These are phyloP conservation scores for Brachyopa scutellaris DNA, from an alignment of 2,888 invertebrate genomes.

Conservation along the genomic window DNA sequence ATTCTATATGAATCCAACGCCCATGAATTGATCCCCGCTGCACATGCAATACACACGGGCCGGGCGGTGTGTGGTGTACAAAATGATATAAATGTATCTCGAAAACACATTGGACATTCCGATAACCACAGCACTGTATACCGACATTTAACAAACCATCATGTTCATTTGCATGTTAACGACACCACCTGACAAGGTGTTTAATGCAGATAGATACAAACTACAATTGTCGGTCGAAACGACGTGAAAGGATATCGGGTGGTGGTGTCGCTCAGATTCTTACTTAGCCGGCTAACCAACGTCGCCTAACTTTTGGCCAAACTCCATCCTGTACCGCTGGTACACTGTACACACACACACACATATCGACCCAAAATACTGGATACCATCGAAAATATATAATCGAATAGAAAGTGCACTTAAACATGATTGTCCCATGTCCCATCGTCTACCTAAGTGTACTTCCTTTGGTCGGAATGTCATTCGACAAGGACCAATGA, in stretches of 20 bases:
- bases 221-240: slow-evolving; percentile 52
- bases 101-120: slow-evolving; percentile 51
- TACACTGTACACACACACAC: neutral
- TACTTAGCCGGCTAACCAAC: slow-evolving; percentile 12
- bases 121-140: slow-evolving; percentile 67
- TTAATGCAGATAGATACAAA: slow-evolving; percentile 71
- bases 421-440: slow-evolving; percentile 61
- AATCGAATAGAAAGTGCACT: slow-evolving; percentile 69
- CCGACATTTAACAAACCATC: slow-evolving; percentile 71
- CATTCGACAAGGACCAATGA: slow-evolving; percentile 49
- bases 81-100: slow-evolving; percentile 49
- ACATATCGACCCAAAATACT: neutral
- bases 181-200: slow-evolving; percentile 74
- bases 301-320: slow-evolving; percentile 42
- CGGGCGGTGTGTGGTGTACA: neutral
- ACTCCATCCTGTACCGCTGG: slow-evolving; percentile 11
- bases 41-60: neutral
- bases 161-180: slow-evolving; percentile 74
- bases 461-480: slow-evolving; percentile 34
- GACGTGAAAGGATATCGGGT: slow-evolving; percentile 44
- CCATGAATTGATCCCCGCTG: slow-evolving; percentile 14
- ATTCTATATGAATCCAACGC: neutral
- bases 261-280: neutral
- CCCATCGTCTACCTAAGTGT: slow-evolving; percentile 44
- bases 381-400: slow-evolving; percentile 44